Percentiles rank a stretch among this genome's conserved stretches.
phyloP scores from a whole-genome alignment of 1,140 invertebrate genomes.

The Papilio machaon region DNA sequence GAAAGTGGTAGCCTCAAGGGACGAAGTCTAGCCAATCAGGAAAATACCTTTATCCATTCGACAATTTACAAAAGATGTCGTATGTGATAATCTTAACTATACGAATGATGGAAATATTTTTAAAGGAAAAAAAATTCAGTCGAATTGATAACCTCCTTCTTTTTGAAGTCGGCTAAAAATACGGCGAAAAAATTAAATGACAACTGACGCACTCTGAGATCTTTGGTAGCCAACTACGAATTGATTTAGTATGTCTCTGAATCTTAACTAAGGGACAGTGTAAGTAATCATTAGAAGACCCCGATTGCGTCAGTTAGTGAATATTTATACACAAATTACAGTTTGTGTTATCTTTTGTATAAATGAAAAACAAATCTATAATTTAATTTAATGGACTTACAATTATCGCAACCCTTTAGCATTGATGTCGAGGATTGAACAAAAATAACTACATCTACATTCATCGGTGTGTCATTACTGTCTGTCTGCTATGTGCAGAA shows the following conservation, averaged over 20 bases:
- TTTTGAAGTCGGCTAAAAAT: no score
- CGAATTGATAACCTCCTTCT: no score
- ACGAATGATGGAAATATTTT: neutral
- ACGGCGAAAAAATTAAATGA: neutral
- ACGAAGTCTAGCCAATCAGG: slow-evolving; percentile 33
- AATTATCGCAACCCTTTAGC: slow-evolving; percentile 32
- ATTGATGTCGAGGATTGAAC: slow-evolving; percentile 31
- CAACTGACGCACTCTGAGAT: neutral
- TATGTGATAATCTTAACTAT: neutral
- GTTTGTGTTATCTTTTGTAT: neutral
- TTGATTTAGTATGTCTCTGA: no score
- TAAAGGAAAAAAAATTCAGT: neutral
- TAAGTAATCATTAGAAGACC: neutral
- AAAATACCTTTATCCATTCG: slow-evolving; percentile 33
- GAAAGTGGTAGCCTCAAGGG: slow-evolving; percentile 35
- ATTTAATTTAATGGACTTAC: neutral
- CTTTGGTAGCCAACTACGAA: no score
- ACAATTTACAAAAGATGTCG: slow-evolving; percentile 23
- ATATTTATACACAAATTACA: neutral
- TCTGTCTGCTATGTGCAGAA: slow-evolving; percentile 34
- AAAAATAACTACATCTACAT: slow-evolving; percentile 45
- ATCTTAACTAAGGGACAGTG: no score
- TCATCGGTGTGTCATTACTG: slow-evolving; percentile 38
- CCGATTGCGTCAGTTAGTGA: neutral
- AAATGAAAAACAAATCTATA: neutral